Evolutionary conservation across 2,888 invertebrate genomes (phyloP).

Genomic region (Euplagia quadripunctaria): DNA sequence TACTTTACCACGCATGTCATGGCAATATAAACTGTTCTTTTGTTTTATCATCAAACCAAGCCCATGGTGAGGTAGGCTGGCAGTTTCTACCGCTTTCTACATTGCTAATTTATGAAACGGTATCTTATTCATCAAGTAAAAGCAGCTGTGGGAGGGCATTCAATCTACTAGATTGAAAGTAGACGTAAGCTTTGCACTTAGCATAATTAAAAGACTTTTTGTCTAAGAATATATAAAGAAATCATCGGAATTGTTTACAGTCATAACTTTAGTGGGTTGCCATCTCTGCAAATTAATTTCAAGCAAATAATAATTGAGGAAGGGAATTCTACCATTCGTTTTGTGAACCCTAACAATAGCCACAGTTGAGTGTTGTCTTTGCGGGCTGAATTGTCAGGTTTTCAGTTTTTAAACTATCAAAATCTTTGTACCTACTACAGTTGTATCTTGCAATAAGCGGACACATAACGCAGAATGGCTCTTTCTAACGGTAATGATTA

Average conservation of each 20-base stretch:
- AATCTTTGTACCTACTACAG: too few relatives aligned
- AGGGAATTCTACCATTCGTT: too few relatives aligned
- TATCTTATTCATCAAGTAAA: constrained; percentile 25
- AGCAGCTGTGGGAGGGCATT: constrained; percentile 18
- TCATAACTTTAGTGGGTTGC: background rate
- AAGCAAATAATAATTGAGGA: too few relatives aligned
- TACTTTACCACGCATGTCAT: constrained; percentile 24
- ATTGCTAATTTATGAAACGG: constrained; percentile 22
- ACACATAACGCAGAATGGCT: background rate
- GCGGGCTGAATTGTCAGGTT: too few relatives aligned
- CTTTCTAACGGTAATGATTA: background rate
- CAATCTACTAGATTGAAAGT: constrained; percentile 17
- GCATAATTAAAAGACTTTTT: constrained; percentile 17
- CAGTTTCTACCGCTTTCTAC: constrained; percentile 24
- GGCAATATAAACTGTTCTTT: constrained; percentile 18
- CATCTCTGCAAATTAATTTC: too few relatives aligned
- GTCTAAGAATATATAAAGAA: background rate
- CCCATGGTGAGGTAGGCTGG: constrained; percentile 15
- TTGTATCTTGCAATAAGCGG: background rate
- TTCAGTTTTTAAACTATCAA: too few relatives aligned
- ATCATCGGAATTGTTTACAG: background rate
- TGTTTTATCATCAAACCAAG: constrained; percentile 22
- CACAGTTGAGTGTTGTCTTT: too few relatives aligned
- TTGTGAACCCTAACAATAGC: too few relatives aligned
- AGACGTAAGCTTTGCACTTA: constrained; percentile 13